Conservation (phyloP, 2,797 vertebrate genomes). For the Gouania willdenowi region DNA sequence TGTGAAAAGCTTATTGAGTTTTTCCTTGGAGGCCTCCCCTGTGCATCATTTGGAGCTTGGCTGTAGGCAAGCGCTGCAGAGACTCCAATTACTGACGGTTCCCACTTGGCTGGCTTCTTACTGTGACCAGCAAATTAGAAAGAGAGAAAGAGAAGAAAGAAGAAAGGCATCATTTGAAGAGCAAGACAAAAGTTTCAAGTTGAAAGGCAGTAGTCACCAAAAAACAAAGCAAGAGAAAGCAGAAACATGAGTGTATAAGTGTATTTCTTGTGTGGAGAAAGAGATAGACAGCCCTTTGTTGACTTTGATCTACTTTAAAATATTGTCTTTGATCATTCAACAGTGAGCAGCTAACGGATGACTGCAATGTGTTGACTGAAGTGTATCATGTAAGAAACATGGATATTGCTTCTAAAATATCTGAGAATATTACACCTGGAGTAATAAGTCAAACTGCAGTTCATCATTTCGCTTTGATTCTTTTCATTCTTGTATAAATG, state of each 20-base stretch:
- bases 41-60: constrained; percentile 66
- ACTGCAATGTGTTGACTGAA: constrained; percentile 57
- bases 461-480: no score
- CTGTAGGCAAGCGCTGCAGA: constrained; percentile 69
- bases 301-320: constrained; percentile 58
- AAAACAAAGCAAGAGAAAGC: constrained; percentile 41
- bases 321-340: constrained; percentile 68
- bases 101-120: constrained; percentile 70
- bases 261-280: constrained; percentile 23
- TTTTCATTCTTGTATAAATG: no score
- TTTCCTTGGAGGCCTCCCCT: constrained; percentile 59
- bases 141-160: constrained; percentile 30
- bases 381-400: constrained; percentile 11
- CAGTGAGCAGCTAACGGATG: constrained; percentile 66
- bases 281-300: constrained; percentile 62
- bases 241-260: constrained; percentile 57
- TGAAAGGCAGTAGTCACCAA: constrained; percentile 24
- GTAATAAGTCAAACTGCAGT: not conserved
- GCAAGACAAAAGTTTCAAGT: constrained; percentile 39
- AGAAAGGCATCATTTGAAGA: constrained; percentile 38
- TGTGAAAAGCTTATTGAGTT: constrained; percentile 72
- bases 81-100: constrained; percentile 77
- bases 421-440: constrained; percentile 12
- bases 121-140: constrained; percentile 72
- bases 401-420: constrained; percentile 1